Conservation (phyloP, 2,888 invertebrate species). For the Eupithecia subumbrata region DNA sequence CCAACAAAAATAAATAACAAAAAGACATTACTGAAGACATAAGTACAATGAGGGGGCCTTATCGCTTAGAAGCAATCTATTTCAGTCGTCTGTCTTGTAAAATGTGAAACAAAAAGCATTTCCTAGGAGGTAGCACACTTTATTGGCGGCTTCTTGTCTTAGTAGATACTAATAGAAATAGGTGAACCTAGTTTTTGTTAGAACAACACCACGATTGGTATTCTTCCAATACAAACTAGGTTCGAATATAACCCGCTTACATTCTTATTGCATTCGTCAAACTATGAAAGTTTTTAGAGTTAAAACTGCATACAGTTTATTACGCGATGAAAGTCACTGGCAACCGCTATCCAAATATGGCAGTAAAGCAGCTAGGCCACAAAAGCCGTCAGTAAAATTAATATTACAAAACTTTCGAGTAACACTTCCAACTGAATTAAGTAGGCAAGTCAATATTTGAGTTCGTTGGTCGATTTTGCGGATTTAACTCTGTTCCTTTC, state of each 20-base stretch:
- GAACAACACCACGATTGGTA: no score
- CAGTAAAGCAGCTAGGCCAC: neutral
- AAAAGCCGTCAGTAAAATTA: constrained; percentile 4
- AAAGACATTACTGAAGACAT: neutral
- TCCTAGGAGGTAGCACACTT: no score
- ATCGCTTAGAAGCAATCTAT: neutral
- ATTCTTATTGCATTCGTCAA: no score
- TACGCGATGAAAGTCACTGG: neutral
- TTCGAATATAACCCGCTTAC: no score
- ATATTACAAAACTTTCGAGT: constrained; percentile 8
- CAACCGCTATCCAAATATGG: neutral
- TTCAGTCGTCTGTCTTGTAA: neutral
- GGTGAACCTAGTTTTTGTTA: no score
- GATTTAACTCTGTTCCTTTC: constrained; percentile 18
- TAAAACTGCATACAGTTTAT: neutral
- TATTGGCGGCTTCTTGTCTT: no score
- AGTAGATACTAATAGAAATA: no score
- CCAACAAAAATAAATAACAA: neutral
- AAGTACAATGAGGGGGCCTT: neutral
- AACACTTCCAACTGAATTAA: constrained; percentile 23
- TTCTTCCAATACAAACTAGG: no score
- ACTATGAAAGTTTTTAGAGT: no score
- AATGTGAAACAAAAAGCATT: neutral
- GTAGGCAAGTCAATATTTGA: constrained; percentile 31
- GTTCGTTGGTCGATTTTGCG: constrained; percentile 26